Evolutionary conservation across 2,888 invertebrate species (phyloP).

Genomic region (Trissoscelio sp.): DNA sequence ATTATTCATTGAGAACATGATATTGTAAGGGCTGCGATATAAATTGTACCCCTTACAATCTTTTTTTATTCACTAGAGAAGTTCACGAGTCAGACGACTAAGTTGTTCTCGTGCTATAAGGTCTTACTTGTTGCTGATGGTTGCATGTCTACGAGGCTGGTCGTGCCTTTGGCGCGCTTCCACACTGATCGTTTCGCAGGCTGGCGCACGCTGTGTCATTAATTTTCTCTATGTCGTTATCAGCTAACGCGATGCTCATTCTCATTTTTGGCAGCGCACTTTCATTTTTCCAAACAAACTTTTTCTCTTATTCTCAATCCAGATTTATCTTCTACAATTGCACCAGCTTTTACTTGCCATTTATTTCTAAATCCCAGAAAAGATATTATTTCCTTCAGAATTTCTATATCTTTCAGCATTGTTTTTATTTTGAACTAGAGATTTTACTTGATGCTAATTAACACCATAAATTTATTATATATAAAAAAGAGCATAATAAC

Average conservation of each 20-base stretch:
- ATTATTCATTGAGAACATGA: too few species aligned
- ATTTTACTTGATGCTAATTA: neutral
- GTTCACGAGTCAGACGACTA: constrained; percentile 58
- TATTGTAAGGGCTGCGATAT: too few species aligned
- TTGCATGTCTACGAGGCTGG: constrained; percentile 80
- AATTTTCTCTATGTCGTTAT: constrained; percentile 67
- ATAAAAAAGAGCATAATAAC: neutral
- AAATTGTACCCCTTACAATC: too few species aligned
- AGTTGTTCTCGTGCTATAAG: constrained; percentile 76
- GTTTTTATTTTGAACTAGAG: neutral
- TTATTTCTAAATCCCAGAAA: too few species aligned
- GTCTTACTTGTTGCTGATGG: constrained; percentile 82
- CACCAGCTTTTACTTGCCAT: too few species aligned
- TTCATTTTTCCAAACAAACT: constrained; percentile 2
- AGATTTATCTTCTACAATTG: too few species aligned
- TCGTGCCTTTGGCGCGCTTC: constrained; percentile 76
- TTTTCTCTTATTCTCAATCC: neutral
- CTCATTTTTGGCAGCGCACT: constrained; percentile 42
- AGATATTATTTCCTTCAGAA: too few species aligned
- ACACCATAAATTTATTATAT: neutral
- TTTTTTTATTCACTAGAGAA: too few species aligned
- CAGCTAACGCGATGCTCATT: constrained; percentile 52
- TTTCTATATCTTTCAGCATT: neutral
- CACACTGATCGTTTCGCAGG: constrained; percentile 76
- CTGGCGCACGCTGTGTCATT: constrained; percentile 67